A percentile compares a stretch with the other conserved stretches of the same genome.
phyloP scores from a whole-genome alignment of 2,113 vertebrate genomes.

The Microtus richardsoni region DNA sequence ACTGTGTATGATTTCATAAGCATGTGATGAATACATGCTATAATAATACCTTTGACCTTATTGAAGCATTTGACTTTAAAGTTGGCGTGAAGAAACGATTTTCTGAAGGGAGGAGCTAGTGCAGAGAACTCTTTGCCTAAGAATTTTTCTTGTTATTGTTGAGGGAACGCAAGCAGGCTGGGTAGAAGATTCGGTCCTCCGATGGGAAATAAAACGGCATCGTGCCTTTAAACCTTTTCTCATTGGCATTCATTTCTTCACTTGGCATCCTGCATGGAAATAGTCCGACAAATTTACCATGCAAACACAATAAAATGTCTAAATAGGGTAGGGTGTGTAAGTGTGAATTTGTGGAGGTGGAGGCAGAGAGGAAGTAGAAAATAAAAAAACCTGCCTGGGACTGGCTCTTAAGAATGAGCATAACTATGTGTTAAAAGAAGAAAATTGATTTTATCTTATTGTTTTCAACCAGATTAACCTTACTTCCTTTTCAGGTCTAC shows the following conservation, averaged over 20 bases:
- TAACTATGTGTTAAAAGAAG: constrained; percentile 2
- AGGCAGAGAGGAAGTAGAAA: constrained; percentile 37
- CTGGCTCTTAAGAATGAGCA: constrained; percentile 28
- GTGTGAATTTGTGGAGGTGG: constrained; percentile 54
- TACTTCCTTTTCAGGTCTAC: background rate
- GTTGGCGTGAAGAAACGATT: background rate
- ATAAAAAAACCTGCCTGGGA: constrained; percentile 33
- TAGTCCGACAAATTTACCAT: constrained; percentile 50
- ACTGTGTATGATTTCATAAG: background rate
- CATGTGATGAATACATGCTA: background rate
- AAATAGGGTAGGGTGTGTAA: constrained; percentile 47
- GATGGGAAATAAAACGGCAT: background rate
- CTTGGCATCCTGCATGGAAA: constrained; percentile 68
- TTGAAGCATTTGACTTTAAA: background rate
- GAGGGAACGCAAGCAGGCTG: background rate
- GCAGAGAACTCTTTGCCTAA: background rate
- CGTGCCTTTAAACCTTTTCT: background rate
- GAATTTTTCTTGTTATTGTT: background rate
- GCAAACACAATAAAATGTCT: constrained; percentile 62
- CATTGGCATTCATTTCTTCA: constrained; percentile 25
- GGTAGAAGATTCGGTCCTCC: background rate
- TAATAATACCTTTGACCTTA: constrained; percentile 30
- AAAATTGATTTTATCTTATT: background rate
- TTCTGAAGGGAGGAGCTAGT: constrained; percentile 24
- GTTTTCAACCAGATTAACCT: constrained; percentile 50